Evolutionary conservation across 2,797 vertebrate species (phyloP), one percentile per base, ranked within the genome.

Genomic region (Ceryle rudis): DNA sequence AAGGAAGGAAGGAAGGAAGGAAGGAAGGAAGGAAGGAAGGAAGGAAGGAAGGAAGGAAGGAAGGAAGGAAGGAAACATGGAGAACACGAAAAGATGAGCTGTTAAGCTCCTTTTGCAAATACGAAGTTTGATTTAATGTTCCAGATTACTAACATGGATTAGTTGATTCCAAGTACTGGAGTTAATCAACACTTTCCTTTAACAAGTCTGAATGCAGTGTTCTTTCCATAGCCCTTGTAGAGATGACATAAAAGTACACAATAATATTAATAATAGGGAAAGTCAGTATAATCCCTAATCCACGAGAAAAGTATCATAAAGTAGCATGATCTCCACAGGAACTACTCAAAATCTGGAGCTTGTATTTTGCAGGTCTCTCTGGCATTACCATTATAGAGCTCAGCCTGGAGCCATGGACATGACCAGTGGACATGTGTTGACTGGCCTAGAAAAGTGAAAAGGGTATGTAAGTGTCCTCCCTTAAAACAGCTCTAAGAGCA

Each of bases 81-180:
- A 95, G 78, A 86, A 82, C 35, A 55, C 81, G 64, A 70, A 82
- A 92, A 91, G 74, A 93, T 87, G 84, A 96, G 80, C 82, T 67
- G 73, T 90, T 95, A 92, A 90, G 47, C 82, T 92, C 52, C 93
- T 95, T 95, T 85, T 95, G 66, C 86, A 96, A 89, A 94, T 80
- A 94, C 18, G 1, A 49, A 61, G 11, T 90, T 86, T 88, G 60
- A 94, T 69, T 96, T 90, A 93, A 54, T 80, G 90, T 82, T 92
- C 71, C 90, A 92, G 64, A 96, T 96, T 92, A 79, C 58, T 90
- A 70, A 80, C 64, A 77, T 89, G 71, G 85, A 94, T 91, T 90
- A 91, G 25, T 93, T 89, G 60, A 66, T 90, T 90, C 55, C 70
- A 93, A 90, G 47, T 69, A 22, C 87, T 77, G 60, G 25, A n/a